Base-by-base conservation (phyloP, 2,113 vertebrate genomes). In the Dipodomys ordii region DNA sequence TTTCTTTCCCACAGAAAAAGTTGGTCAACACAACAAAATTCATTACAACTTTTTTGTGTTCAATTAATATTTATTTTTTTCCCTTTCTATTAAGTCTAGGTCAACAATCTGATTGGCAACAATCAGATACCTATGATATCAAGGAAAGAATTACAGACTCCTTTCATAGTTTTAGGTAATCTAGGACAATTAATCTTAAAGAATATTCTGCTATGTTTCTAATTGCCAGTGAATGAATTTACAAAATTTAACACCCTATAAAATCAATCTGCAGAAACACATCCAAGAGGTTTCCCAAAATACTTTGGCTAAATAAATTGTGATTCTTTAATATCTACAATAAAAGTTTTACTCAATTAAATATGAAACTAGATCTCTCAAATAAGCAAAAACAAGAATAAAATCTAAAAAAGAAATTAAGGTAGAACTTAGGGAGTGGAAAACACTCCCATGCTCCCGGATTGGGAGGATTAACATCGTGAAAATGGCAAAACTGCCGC, bases 241-340 rank as follows among this genome's bases (percentile, higher is more conserved):
- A 95, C 2, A 53, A 93, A 86, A 93, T 57, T 0, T 79, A 35
- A 88, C 86, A 62, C 25, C 67, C 49, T 49, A 49, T 93, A 72
- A 94, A 87, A 92, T 87, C 83, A 94, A 46, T 49, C 15, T 83
- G 10, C 78, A 87, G 77, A 91, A 95, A 35, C 73, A 84, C 39
- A 87, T 92, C 53, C 22, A 12, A 49, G 8, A 49, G 49, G 49
- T 49, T 49, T 49, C 49, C 49, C 10, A 49, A 49, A 49, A 12
- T 49, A 49, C 49, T 77, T 19, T 32, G 23, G 53, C 15, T 83
- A 85, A 62, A 90, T 60, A 16, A 87, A 81, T 7, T 82, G 73
- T 84, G 44, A 78, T 49, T 74, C n/a, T 76, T 92, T 19, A 83
- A 85, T 39, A 30, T 44, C 71, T 93, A 6, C 30, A 84, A 16